Evolutionary conservation across 2,113 vertebrate genomes (phyloP), one percentile per base, ranked within the genome.

Genomic region (Promerops cafer): DNA sequence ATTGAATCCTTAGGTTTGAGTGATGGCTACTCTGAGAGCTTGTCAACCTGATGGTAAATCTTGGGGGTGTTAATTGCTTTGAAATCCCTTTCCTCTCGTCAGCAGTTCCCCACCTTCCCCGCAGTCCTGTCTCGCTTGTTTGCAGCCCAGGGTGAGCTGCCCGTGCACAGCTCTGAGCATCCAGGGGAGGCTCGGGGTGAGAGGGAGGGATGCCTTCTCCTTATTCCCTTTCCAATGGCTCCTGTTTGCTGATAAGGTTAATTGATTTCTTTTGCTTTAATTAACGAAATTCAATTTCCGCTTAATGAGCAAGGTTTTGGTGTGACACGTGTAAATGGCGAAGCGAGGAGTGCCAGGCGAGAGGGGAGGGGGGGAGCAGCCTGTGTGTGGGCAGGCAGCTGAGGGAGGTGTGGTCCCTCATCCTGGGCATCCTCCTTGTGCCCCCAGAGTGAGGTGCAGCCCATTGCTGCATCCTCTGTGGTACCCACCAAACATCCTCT

Each of bases 181-280:
- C 30, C 14, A 64, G 78, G 76, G 50, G 49, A 57, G 64, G 47
- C 24, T 78, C 6, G 19, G 93, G 81, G 68, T 64, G 71, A 74
- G 42, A 40, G 40, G 72, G 65, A 79, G 92, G 84, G 84, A 57
- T 90, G 59, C 60, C 83, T 88, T 74, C 59, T 20, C 91, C 95
- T 96, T 94, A 86, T 94, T 96, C 84, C 12, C 11, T 97, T 98
- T 97, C 97, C 92, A 89, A 35, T 80, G 94, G 96, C 94, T 97
- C 94, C 88, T 82, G 96, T 93, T 97, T 87, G 87, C 95, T 90
- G 95, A 96, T 96, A 96, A 98, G 96, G 97, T 97, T 98, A 98
- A 98, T 98, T 98, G 98, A 98, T 98, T 98, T 98, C 98, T 95
- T 96, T 97, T 94, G 96, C 96, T 97, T 98, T 98, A 98, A 98